Evolutionary conservation across 2,888 invertebrate species (phyloP).

Genomic region (Tenthredo amoena): DNA sequence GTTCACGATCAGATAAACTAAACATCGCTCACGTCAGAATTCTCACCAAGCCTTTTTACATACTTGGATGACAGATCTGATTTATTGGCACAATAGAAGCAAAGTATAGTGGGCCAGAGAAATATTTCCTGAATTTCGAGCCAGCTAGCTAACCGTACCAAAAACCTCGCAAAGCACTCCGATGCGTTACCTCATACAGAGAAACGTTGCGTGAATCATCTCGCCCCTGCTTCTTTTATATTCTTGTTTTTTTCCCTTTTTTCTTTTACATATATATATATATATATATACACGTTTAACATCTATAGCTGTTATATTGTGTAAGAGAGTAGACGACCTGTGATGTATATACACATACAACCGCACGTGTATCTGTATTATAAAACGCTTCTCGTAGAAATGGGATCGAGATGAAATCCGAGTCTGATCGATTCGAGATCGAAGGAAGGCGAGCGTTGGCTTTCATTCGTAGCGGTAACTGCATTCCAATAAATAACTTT

Average conservation of each 20-base stretch:
- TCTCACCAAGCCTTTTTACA: constrained; percentile 15
- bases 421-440: constrained; percentile 30
- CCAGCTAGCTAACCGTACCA: background rate
- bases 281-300: background rate
- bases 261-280: background rate
- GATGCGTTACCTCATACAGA: background rate
- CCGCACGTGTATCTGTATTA: background rate
- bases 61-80: constrained; percentile 6
- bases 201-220: constrained; percentile 27
- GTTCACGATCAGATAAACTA: constrained; percentile 11
- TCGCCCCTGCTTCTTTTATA: background rate
- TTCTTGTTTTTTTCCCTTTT: background rate
- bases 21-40: constrained; percentile 10
- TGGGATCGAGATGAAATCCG: constrained; percentile 32
- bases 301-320: constrained; percentile 5
- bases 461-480: constrained; percentile 50
- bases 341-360: background rate
- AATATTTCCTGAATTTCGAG: constrained; percentile 26
- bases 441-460: background rate
- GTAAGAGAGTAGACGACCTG: background rate
- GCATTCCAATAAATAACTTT: constrained; percentile 61
- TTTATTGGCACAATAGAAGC: constrained; percentile 12
- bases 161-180: constrained; percentile 17
- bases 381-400: background rate
- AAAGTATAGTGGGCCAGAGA: constrained; percentile 7